Conservation (phyloP, 2,113 vertebrate genomes). For the Chaetodon trifascialis region DNA sequence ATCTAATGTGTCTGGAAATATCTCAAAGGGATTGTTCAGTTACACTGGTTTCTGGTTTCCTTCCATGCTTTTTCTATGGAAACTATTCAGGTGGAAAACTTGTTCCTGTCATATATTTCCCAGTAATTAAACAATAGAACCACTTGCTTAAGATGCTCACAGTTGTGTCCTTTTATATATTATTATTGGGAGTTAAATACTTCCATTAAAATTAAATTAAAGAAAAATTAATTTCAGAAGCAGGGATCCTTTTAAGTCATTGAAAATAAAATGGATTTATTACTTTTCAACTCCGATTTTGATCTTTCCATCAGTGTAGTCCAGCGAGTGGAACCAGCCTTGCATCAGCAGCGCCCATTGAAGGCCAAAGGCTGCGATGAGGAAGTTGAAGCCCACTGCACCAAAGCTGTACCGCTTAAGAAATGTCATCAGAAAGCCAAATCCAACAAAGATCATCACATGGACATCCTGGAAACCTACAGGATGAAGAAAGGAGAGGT, state of each 20-base stretch:
- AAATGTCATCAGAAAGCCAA: constrained; percentile 98
- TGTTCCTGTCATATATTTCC: not conserved
- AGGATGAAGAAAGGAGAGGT: constrained; percentile 4
- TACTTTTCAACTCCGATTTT: constrained; percentile 92
- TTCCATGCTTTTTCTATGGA: not conserved
- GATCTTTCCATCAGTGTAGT: constrained; percentile 85
- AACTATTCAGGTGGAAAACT: constrained; percentile 4
- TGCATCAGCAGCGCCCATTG: constrained; percentile 98
- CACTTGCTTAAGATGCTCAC: not conserved
- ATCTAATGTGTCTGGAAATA: not conserved
- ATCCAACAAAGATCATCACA: constrained; percentile 98
- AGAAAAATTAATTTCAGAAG: not conserved
- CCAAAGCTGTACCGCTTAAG: constrained; percentile 94
- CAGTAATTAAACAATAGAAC: not conserved
- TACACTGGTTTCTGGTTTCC: constrained; percentile 43
- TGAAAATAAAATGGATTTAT: not conserved
- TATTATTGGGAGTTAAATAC: not conserved
- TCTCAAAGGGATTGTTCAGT: not conserved
- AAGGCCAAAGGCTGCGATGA: constrained; percentile 94
- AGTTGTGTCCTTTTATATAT: not conserved
- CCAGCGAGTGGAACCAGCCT: constrained; percentile 92
- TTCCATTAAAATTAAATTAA: not conserved
- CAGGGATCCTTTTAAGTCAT: fast-evolving
- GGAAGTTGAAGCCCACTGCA: constrained; percentile 95
- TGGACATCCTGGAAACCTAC: constrained; percentile 98